Percentiles rank a stretch among this genome's conserved stretches.
phyloP scores from a whole-genome alignment of 1,140 invertebrate species.

The Pseudomyrmex concolor region DNA sequence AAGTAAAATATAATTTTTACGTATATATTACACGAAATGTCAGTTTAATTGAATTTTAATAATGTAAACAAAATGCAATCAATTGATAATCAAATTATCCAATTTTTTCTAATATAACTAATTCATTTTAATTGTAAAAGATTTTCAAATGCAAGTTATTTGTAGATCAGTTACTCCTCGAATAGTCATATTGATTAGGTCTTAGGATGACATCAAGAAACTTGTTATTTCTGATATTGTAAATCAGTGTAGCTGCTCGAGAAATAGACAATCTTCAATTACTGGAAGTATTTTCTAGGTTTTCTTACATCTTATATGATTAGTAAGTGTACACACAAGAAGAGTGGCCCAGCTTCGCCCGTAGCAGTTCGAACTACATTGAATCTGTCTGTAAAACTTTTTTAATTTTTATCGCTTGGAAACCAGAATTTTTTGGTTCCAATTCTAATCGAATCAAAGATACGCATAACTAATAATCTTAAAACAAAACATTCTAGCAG shows the following conservation, averaged over 20 bases:
- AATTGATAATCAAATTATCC: constrained; percentile 19
- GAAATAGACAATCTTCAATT: constrained; percentile 20
- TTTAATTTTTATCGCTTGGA: not conserved
- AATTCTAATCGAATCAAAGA: not conserved
- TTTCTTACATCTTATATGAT: constrained; percentile 42
- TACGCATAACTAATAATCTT: not conserved
- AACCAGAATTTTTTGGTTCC: not conserved
- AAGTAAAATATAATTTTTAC: not conserved
- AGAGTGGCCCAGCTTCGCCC: constrained; percentile 33
- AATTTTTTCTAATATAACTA: constrained; percentile 52
- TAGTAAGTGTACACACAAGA: constrained; percentile 34
- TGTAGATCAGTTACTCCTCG: too few relatives aligned
- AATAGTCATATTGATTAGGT: too few relatives aligned
- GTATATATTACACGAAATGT: not conserved
- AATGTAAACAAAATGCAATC: constrained; percentile 28
- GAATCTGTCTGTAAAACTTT: not conserved
- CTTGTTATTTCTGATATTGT: too few relatives aligned
- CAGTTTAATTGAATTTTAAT: constrained; percentile 17
- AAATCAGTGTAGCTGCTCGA: too few relatives aligned
- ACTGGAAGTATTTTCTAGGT: constrained; percentile 47
- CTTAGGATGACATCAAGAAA: too few relatives aligned
- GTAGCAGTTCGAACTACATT: constrained; percentile 19
- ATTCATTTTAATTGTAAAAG: constrained; percentile 29
- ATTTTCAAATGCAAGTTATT: constrained; percentile 47
- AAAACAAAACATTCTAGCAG: too few relatives aligned